These are phyloP conservation scores for Scomberomorus guttatus DNA, from an alignment of 2,797 vertebrate species.

Conservation along the genomic window DNA sequence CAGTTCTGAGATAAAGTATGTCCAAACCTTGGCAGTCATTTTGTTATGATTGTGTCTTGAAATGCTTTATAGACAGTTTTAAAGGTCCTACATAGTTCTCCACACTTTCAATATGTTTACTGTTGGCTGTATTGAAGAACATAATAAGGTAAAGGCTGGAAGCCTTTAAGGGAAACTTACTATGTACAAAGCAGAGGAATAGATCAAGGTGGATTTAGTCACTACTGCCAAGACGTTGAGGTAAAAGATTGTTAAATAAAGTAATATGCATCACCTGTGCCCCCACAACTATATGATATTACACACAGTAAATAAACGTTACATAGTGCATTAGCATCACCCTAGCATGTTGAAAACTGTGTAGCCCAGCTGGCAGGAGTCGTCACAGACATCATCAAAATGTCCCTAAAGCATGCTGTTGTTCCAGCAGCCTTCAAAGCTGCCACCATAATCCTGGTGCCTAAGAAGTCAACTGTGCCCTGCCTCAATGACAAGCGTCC, in stretches of 20 bases:
- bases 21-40: conserved; percentile 19
- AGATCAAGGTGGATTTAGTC: not conserved
- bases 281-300: not conserved
- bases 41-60: conserved; percentile 7
- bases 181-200: conserved; percentile 3
- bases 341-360: not conserved
- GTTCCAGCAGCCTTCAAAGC: conserved; percentile 23
- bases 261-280: not conserved
- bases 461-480: not conserved
- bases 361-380: not conserved
- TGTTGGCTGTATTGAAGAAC: not conserved
- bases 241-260: not conserved
- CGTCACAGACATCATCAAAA: conserved; percentile 10
- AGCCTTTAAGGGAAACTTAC: too few species aligned
- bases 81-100: not conserved
- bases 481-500: not conserved
- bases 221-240: not conserved
- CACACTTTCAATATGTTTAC: not conserved
- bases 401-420: conserved; percentile 17
- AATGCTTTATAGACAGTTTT: not conserved
- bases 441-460: not conserved
- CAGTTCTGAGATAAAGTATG: not conserved
- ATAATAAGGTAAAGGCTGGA: not conserved
- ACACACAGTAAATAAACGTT: conserved; percentile 3
- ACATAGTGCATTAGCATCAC: not conserved